Base-by-base conservation (phyloP, 2,113 vertebrate species). In the Salminus brasiliensis region DNA sequence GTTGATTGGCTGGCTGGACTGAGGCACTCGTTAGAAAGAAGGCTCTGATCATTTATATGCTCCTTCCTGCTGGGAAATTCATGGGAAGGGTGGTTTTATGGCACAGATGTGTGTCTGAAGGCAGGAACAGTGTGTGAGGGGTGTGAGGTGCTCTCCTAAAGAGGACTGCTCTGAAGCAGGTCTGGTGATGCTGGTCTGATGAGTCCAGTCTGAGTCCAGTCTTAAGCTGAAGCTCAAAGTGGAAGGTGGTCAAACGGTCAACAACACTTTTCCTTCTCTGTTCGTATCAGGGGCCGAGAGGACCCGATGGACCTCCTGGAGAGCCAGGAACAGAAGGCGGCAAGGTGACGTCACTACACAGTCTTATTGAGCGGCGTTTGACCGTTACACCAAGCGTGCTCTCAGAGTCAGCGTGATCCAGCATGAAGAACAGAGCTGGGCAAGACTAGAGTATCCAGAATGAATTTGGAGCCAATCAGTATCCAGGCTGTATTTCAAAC, bases 281-380 rank as follows among this genome's bases (percentile, higher is more conserved):
- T 78, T 45, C 57, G 8, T 76, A 0, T 81, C 80, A 99, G 98
- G 98, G 98, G 8, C 96, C 95, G 72, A 92, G 81, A 88, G 97
- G 98, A 88, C 81, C 90, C 2, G 98, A 99, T 3, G 97, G 97
- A 81, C 93, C 91, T 39, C 60, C 74, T 21, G 98, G 98, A 90
- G 97, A 98, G 41, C 85, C 91, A 43, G 97, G 98, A 47, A 85
- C 86, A 77, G 91, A 95, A 82, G 98, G 98, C 69, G 74, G 87
- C 79, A 98, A 96, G 96, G 98, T 99, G 55, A 9, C 30, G 23
- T 32, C 13, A 53, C 13, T 7, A 66, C 32, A 30, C 29, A 47
- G 3, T 30, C 15, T 23, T 23, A 65, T n/a, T n/a, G n/a, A n/a
- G n/a, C n/a, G n/a, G n/a, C n/a, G n/a, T n/a, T n/a, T n/a, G n/a